Evolutionary conservation across 2,888 invertebrate genomes (phyloP), one percentile per base, ranked within the genome.

Genomic region (Metalampra italica): DNA sequence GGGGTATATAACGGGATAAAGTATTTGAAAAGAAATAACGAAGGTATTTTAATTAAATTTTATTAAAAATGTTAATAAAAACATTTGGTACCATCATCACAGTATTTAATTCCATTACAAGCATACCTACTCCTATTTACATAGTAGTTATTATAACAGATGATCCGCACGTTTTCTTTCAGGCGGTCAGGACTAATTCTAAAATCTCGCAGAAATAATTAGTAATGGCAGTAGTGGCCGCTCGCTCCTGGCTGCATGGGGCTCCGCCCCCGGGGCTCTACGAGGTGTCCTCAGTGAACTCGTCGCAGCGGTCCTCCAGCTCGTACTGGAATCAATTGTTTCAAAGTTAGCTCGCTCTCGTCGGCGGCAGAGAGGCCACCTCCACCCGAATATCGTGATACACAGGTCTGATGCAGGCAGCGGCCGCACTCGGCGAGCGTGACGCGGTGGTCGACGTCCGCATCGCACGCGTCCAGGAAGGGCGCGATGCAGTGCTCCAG

Each of bases 401-500:
- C n/a, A n/a, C n/a, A n/a, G n/a, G n/a, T n/a, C n/a, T n/a, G n/a
- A n/a, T 96, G 93, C 72, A 96, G 90, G 66, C 96, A 96, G 67
- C 92, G 92, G 61, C 97, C 98, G 98, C 98, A 99, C 90, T 99
- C 98, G 60, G 92, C 88, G 57, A 98, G 92, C 15, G 96, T 95
- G 78, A 99, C 96, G 78, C 94, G 93, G 81, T 98, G 97, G 86
- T 98, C 96, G 71, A 94, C 91, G 85, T 98, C 93, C 34, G 84
- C 88, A 82, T 99, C 98, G 82, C 99, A 99, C 29, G 91, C 91
- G 84, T 98, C 95, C 56, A 98, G 92, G 92, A 99, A 99, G 38
- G 98, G 97, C 52, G 97, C 96, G 83, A 98, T 98, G 90, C 99
- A 99, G 81, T 98, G 98, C 87, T 99, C 99, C 86, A 99, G 92